phyloP scores from a whole-genome alignment of 1,140 invertebrate species.

The Drosophila seguyi region DNA sequence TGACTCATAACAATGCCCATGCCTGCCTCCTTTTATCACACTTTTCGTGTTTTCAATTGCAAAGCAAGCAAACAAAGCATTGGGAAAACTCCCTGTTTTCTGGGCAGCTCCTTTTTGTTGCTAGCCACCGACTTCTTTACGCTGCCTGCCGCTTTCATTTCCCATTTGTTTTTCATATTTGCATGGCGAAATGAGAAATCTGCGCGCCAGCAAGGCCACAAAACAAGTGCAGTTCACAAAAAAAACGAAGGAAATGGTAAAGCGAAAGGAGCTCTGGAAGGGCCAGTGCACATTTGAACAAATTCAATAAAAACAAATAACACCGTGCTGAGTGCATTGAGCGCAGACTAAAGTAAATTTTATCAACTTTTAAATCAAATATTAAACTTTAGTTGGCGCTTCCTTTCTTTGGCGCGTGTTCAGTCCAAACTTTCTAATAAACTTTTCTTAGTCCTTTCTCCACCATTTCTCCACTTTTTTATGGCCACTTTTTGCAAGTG shows the following conservation, averaged over 20 bases:
- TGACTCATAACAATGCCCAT: constrained; percentile 55
- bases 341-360: constrained; percentile 81
- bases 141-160: constrained; percentile 35
- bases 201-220: constrained; percentile 55
- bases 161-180: constrained; percentile 80
- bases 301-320: constrained; percentile 83
- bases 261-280: not conserved
- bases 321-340: constrained; percentile 57
- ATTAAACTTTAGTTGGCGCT: constrained; percentile 79
- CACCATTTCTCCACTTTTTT: constrained; percentile 28
- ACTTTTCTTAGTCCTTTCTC: constrained; percentile 61
- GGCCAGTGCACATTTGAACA: constrained; percentile 66
- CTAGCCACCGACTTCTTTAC: constrained; percentile 21
- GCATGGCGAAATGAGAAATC: constrained; percentile 78
- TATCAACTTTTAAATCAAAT: constrained; percentile 84
- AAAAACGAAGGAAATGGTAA: constrained; percentile 12
- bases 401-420: constrained; percentile 59
- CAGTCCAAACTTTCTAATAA: constrained; percentile 78
- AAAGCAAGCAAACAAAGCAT: constrained; percentile 78
- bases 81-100: constrained; percentile 64
- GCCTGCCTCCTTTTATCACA: constrained; percentile 21
- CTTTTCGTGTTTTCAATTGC: constrained; percentile 66
- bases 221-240: constrained; percentile 27
- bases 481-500: constrained; percentile 50
- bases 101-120: constrained; percentile 35